Evolutionary conservation across 2,888 invertebrate genomes (phyloP).

Genomic region (Palloptera scutellata): DNA sequence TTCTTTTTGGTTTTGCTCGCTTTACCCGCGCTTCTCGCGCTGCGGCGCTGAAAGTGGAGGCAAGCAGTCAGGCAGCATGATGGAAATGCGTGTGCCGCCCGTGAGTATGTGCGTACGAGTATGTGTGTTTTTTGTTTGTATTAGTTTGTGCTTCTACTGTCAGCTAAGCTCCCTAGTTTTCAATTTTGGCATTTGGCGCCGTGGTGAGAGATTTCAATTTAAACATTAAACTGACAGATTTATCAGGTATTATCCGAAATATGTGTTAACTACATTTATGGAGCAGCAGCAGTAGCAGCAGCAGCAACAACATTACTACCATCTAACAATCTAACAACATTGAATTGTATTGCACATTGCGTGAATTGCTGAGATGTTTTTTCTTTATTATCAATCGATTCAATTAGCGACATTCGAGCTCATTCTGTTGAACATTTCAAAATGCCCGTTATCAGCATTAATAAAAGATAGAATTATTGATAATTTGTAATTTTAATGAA

Average conservation of each 20-base stretch:
- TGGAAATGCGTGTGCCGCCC: not conserved
- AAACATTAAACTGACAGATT: conserved; percentile 58
- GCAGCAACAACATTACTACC: conserved; percentile 15
- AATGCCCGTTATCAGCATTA: no score
- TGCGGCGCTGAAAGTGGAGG: conserved; percentile 22
- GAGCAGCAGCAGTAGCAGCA: conserved; percentile 6
- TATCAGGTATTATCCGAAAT: conserved; percentile 59
- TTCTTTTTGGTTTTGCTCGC: conserved; percentile 12
- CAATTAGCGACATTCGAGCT: no score
- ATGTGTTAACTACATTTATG: conserved; percentile 35
- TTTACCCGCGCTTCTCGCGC: conserved; percentile 10
- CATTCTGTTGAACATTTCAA: no score
- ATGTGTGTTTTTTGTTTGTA: conserved; percentile 35
- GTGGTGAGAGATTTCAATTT: conserved; percentile 54
- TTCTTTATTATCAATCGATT: no score
- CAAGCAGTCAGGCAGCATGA: not conserved
- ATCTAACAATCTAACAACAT: conserved; percentile 21
- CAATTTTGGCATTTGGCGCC: conserved; percentile 36
- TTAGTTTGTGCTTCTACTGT: conserved; percentile 12
- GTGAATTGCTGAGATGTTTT: not conserved
- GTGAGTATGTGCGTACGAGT: not conserved
- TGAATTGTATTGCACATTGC: conserved; percentile 23
- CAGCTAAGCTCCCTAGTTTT: conserved; percentile 14
- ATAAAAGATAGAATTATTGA: no score
- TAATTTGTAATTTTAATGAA: no score